Percentiles rank a stretch among this genome's conserved stretches.
Evolutionary conservation across 2,797 vertebrate genomes (phyloP).

Genomic region (Emys orbicularis): DNA sequence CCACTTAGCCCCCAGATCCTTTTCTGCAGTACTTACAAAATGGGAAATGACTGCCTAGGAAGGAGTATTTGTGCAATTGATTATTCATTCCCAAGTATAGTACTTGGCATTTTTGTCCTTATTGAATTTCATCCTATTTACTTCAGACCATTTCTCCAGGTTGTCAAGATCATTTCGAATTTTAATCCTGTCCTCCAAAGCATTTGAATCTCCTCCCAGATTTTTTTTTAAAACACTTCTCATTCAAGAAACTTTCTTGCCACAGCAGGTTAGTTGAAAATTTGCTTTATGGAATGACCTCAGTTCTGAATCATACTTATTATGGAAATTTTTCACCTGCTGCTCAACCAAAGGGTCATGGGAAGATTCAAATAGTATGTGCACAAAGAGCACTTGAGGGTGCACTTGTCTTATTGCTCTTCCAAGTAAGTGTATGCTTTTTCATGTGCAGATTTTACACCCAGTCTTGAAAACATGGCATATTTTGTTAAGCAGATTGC

Average conservation of each 20-base stretch:
- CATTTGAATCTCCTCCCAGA: no score
- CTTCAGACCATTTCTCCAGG: no score
- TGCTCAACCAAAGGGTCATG: not conserved
- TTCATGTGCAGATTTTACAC: not conserved
- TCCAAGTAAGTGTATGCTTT: not conserved
- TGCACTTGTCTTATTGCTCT: not conserved
- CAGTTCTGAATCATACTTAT: not conserved
- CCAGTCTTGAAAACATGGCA: not conserved
- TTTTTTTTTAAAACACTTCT: not conserved
- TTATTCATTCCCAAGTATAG: no score
- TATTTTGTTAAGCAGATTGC: not conserved
- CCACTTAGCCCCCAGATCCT: no score
- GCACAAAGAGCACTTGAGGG: rapidly evolving
- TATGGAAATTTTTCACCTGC: not conserved
- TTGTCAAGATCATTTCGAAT: no score
- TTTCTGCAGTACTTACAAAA: no score
- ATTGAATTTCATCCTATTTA: no score
- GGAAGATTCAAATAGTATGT: not conserved
- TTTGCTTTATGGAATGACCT: not conserved
- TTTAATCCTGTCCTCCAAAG: no score
- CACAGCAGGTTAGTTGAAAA: not conserved
- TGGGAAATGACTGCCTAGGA: no score
- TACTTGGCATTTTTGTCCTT: no score
- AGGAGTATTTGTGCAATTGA: no score
- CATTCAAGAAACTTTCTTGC: not conserved